These are phyloP conservation scores for Macrocentrus cingulum DNA, from an alignment of 1,140 invertebrate species.

Conservation along the genomic window DNA sequence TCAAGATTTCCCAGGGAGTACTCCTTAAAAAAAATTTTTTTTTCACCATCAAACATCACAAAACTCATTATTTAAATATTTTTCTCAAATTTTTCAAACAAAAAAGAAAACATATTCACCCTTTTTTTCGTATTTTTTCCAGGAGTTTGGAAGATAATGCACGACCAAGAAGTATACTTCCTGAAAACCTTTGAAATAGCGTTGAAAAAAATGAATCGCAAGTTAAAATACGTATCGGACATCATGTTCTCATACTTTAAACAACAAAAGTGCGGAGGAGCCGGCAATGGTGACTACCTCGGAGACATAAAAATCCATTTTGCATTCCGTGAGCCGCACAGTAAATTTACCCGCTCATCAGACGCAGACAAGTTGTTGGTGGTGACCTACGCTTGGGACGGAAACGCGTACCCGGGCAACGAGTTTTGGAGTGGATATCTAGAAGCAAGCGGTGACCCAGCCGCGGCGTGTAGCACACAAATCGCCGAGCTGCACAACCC, in stretches of 20 bases:
- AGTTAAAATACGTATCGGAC: conserved; percentile 49
- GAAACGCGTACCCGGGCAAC: conserved; percentile 66
- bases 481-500: conserved; percentile 64
- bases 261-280: conserved; percentile 47
- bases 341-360: conserved; percentile 39
- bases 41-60: too few relatives aligned
- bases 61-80: too few relatives aligned
- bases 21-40: too few relatives aligned
- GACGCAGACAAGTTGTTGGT: conserved; percentile 62
- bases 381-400: conserved; percentile 70
- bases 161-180: conserved; percentile 54
- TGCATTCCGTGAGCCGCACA: conserved; percentile 51
- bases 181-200: conserved; percentile 54
- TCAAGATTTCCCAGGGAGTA: too few relatives aligned
- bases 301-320: conserved; percentile 53
- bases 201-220: conserved; percentile 48
- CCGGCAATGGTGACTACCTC: conserved; percentile 49
- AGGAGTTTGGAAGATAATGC: conserved; percentile 43
- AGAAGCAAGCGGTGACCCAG: conserved; percentile 63
- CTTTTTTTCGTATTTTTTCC: conserved; percentile 13
- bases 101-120: too few relatives aligned
- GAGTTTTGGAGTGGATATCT: conserved; percentile 51
- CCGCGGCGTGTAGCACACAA: conserved; percentile 64
- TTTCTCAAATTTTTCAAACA: too few relatives aligned
- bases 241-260: conserved; percentile 54